Evolutionary conservation across 2,113 vertebrate genomes (phyloP), one percentile per base, ranked within the genome.

Genomic region (Cyphomyrus plagiostoma): DNA sequence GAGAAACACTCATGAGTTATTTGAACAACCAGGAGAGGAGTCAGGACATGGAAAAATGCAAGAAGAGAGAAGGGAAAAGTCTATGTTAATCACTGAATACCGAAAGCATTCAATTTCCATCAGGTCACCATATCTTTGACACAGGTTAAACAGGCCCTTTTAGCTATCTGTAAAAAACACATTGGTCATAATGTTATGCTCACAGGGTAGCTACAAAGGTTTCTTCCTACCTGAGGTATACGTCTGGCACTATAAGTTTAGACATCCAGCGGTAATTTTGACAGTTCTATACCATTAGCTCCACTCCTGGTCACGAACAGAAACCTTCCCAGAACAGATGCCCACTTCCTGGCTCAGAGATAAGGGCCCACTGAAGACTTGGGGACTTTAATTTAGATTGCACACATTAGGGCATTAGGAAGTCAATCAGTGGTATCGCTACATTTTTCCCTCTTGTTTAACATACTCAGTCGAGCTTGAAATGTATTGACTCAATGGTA

Each of bases 371-470:
- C 90, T 89, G 90, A 94, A 89, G 90, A 90, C 92, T 93, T 89
- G 89, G 92, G 91, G 92, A 92, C 95, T 95, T 95, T 94, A 94
- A 94, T 96, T 95, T 93, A 92, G 92, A 93, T 92, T 90, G 6
- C 93, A 92, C 91, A 92, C 91, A 94, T 95, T 95, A 95, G 95
- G 94, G 95, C 80, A 93, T 17, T 91, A 91, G 89, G 90, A 91
- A 89, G 74, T 21, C 88, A 94, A 93, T 94, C 91, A 88, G 90
- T 91, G 70, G 93, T 94, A 94, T 93, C 89, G 93, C 93, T 89
- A 92, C 91, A 93, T 95, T 95, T 94, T 95, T 4, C 42, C 39
- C 95, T 94, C 94, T 95, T 96, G 93, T 95, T 96, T 96, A 94
- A 93, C 94, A 95, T 91, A 95, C 93, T 94, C 89, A 91, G 89